Evolutionary conservation across 1,140 invertebrate genomes (phyloP).

Genomic region (Megalopta genalis): DNA sequence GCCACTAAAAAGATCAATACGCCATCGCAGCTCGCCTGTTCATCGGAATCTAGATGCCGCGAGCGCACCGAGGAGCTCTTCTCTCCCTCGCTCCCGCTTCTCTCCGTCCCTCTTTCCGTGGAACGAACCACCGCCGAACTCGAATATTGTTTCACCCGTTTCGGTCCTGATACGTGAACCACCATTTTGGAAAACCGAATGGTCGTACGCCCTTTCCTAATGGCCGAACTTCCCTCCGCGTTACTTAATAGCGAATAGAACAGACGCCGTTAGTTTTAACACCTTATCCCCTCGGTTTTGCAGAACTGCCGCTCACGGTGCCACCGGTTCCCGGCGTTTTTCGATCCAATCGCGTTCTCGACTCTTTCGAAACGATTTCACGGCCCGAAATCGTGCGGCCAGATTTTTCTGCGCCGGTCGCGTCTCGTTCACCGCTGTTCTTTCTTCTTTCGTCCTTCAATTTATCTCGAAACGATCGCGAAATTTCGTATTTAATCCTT

Average conservation of each 20-base stretch:
- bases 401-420: too few species aligned
- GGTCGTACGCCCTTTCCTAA: background rate
- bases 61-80: conserved; percentile 58
- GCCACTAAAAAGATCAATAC: conserved; percentile 81
- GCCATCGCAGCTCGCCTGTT: conserved; percentile 73
- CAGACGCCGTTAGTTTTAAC: background rate
- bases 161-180: background rate
- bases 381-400: too few species aligned
- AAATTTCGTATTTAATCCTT: too few species aligned
- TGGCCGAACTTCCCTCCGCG: background rate
- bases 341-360: too few species aligned
- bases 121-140: conserved; percentile 6
- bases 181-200: conserved; percentile 5
- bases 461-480: too few species aligned
- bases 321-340: too few species aligned
- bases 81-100: conserved; percentile 15
- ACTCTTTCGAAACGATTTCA: too few species aligned
- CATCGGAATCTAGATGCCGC: conserved; percentile 74
- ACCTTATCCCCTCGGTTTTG: background rate
- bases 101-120: background rate
- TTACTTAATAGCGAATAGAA: background rate
- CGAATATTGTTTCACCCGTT: conserved; percentile 8
- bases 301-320: too few species aligned
- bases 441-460: too few species aligned
- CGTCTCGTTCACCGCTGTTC: too few species aligned